A percentile compares a stretch with the other conserved stretches of the same genome.
Evolutionary conservation across 2,888 invertebrate genomes (phyloP).

Genomic region (Elysia crispata): DNA sequence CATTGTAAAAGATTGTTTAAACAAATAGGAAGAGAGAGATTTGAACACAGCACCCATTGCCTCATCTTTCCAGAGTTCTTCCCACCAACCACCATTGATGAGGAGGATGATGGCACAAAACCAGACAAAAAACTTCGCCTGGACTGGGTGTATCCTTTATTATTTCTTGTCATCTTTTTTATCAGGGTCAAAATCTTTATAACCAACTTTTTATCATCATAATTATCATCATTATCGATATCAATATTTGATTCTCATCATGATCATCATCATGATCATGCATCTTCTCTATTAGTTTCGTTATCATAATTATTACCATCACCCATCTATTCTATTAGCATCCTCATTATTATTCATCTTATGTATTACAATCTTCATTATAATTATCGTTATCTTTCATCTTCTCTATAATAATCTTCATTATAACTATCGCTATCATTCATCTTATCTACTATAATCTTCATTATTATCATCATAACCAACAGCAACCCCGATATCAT

Average conservation of each 20-base stretch:
- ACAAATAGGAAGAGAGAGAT: background rate
- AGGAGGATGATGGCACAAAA: constrained; percentile 62
- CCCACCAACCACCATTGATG: constrained; percentile 59
- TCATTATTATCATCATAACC: too few species aligned
- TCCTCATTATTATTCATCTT: background rate
- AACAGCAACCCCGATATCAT: too few species aligned
- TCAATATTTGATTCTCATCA: background rate
- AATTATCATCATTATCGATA: background rate
- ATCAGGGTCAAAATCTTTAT: background rate
- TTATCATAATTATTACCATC: too few species aligned
- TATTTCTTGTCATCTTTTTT: background rate
- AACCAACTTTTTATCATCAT: background rate
- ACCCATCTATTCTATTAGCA: background rate
- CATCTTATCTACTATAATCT: too few species aligned
- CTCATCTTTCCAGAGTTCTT: constrained; percentile 65
- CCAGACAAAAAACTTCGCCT: constrained; percentile 68
- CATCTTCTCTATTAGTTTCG: background rate
- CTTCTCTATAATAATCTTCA: too few species aligned
- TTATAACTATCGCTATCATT: too few species aligned
- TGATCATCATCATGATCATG: background rate
- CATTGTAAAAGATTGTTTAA: too few species aligned
- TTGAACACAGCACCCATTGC: background rate
- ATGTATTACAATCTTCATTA: background rate
- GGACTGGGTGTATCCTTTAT: constrained; percentile 75
- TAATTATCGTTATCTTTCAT: too few species aligned